Evolutionary conservation across 2,888 invertebrate genomes (phyloP).

Genomic region (Lasioglossum malachurum): DNA sequence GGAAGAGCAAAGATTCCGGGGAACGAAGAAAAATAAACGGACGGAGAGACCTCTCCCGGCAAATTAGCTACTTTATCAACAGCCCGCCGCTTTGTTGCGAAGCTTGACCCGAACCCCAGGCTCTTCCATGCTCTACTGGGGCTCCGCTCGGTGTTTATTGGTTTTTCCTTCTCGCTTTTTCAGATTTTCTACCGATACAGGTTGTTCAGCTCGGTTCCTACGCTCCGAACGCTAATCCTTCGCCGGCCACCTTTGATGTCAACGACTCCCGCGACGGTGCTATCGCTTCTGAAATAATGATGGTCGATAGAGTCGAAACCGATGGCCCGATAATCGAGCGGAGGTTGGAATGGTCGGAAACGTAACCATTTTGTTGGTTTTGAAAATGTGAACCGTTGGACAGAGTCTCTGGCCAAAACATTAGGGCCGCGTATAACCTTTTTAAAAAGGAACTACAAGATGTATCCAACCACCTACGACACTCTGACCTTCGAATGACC

Average conservation of each 20-base stretch:
- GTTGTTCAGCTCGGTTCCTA: background rate
- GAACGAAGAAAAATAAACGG: constrained; percentile 78
- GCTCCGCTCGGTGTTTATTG: constrained; percentile 8
- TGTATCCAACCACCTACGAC: too few relatives aligned
- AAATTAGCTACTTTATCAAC: constrained; percentile 79
- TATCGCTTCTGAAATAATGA: background rate
- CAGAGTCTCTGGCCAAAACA: background rate
- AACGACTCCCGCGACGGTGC: background rate
- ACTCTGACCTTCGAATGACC: too few relatives aligned
- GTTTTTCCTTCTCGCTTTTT: constrained; percentile 20
- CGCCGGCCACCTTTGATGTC: background rate
- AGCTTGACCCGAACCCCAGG: background rate
- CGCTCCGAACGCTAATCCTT: background rate
- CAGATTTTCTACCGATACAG: constrained; percentile 19
- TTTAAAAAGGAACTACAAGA: too few relatives aligned
- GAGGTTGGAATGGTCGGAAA: background rate
- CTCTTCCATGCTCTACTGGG: background rate
- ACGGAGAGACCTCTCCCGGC: constrained; percentile 67
- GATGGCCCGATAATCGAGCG: background rate
- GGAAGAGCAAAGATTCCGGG: constrained; percentile 68
- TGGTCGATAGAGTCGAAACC: background rate
- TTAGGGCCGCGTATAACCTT: too few relatives aligned
- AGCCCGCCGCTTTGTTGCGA: constrained; percentile 59
- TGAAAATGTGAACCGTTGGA: background rate
- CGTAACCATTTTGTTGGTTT: background rate